Conservation (phyloP, 2,888 invertebrate genomes). For the Cremastinae sp. region DNA sequence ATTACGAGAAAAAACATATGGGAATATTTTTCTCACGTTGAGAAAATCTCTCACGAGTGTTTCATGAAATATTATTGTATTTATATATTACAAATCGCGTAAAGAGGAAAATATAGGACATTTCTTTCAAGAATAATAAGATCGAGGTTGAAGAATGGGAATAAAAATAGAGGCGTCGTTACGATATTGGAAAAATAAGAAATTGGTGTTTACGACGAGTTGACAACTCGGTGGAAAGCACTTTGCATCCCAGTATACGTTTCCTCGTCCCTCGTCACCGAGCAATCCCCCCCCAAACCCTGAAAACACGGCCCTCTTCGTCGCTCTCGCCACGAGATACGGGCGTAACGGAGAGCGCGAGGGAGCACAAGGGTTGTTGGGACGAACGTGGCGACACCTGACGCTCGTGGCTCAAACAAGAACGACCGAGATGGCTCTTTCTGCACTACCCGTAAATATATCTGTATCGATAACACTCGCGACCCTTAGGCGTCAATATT, state of each 20-base stretch:
- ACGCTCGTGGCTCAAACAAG: conserved; percentile 63
- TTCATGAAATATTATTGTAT: too few species aligned
- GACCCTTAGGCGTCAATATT: conserved; percentile 55
- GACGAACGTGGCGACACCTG: conserved; percentile 72
- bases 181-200: conserved; percentile 23
- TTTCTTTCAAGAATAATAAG: too few species aligned
- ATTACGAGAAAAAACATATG: not conserved
- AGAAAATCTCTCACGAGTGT: too few species aligned
- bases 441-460: conserved; percentile 12
- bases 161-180: not conserved
- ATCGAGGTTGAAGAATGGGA: too few species aligned
- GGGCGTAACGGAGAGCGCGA: conserved; percentile 26
- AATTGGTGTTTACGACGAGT: conserved; percentile 38
- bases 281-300: not conserved
- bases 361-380: conserved; percentile 72
- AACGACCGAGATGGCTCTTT: conserved; percentile 67
- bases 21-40: too few species aligned
- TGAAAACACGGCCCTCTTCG: conserved; percentile 5
- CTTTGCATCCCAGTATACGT: conserved; percentile 25
- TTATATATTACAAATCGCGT: conserved; percentile 1
- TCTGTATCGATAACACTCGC: conserved; percentile 16
- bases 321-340: conserved; percentile 25
- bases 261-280: not conserved
- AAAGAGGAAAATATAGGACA: conserved; percentile 16
- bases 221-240: conserved; percentile 52